Percentiles rank a stretch among this genome's conserved stretches.
Conservation (phyloP, 1,140 invertebrate genomes). For the Caenorhabditis latens region DNA sequence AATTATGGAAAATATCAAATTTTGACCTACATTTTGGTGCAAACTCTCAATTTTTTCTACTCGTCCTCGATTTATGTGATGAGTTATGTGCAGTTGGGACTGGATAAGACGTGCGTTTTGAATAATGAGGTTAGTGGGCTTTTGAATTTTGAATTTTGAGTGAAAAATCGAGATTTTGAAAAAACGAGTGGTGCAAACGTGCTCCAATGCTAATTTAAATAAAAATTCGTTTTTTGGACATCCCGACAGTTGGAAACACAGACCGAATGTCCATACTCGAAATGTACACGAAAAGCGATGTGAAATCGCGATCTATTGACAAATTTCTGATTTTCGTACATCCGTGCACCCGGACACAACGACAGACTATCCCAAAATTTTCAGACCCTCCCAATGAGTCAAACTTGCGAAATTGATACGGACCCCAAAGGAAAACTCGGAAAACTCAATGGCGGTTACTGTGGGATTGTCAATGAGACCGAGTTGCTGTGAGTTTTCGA, state of each 20-base stretch:
- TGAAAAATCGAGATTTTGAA: too few species aligned
- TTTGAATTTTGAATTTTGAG: too few species aligned
- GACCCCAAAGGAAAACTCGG: background rate
- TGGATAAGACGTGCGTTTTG: background rate
- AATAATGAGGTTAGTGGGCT: background rate
- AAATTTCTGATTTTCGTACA: too few species aligned
- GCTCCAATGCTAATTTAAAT: too few species aligned
- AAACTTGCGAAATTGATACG: conserved; percentile 23
- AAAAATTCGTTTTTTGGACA: too few species aligned
- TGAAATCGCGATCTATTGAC: too few species aligned
- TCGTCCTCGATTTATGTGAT: conserved; percentile 38
- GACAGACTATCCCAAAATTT: background rate
- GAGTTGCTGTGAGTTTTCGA: background rate
- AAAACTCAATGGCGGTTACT: background rate
- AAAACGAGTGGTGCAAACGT: too few species aligned
- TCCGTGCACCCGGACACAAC: too few species aligned
- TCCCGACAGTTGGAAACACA: too few species aligned
- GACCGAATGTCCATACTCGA: too few species aligned
- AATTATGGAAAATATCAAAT: conserved; percentile 48
- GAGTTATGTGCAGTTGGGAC: conserved; percentile 24
- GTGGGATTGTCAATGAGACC: background rate
- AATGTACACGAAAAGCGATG: too few species aligned
- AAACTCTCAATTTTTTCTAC: conserved; percentile 53
- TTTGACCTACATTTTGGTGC: conserved; percentile 17
- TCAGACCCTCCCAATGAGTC: conserved; percentile 1